phyloP scores from a whole-genome alignment of 2,113 vertebrate species.

The Chascanopsetta lugubris region DNA sequence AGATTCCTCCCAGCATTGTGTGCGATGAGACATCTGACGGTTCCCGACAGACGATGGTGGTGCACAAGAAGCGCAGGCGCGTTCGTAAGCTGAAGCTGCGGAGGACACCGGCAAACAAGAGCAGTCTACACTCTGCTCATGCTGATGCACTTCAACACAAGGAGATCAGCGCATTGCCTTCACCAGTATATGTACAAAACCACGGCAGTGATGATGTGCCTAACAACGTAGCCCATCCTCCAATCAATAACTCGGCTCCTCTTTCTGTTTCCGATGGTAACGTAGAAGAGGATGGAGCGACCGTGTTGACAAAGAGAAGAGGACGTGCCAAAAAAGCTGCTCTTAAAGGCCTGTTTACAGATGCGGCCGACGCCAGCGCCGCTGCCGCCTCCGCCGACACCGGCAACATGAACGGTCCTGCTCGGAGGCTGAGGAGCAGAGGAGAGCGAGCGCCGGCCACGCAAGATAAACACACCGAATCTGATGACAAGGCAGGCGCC shows the following conservation, averaged over 20 bases:
- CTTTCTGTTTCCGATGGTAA: conserved; percentile 9
- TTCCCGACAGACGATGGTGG: background rate
- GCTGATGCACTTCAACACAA: conserved; percentile 31
- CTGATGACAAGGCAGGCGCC: conserved; percentile 1
- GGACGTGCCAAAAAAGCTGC: conserved; percentile 49
- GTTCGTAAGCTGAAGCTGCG: conserved; percentile 5
- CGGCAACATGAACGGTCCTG: background rate
- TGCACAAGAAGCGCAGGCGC: conserved; percentile 39
- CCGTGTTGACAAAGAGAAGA: conserved; percentile 34
- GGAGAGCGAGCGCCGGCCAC: conserved; percentile 1
- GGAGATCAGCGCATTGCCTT: conserved; percentile 33
- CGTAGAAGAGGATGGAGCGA: background rate
- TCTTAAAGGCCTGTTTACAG: background rate
- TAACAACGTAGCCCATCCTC: background rate
- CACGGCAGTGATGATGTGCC: conserved; percentile 15
- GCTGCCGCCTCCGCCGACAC: background rate
- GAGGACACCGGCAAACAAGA: background rate
- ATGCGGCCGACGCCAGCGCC: background rate
- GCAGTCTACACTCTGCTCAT: background rate
- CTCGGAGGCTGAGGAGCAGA: conserved; percentile 54
- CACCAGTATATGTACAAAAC: conserved; percentile 28
- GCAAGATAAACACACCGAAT: conserved; percentile 11
- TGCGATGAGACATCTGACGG: conserved; percentile 41
- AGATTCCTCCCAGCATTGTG: conserved; percentile 4
- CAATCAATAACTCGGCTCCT: conserved; percentile 14